These are phyloP conservation scores for Suricata suricatta DNA, from an alignment of 2,113 vertebrate species.

Conservation along the genomic window DNA sequence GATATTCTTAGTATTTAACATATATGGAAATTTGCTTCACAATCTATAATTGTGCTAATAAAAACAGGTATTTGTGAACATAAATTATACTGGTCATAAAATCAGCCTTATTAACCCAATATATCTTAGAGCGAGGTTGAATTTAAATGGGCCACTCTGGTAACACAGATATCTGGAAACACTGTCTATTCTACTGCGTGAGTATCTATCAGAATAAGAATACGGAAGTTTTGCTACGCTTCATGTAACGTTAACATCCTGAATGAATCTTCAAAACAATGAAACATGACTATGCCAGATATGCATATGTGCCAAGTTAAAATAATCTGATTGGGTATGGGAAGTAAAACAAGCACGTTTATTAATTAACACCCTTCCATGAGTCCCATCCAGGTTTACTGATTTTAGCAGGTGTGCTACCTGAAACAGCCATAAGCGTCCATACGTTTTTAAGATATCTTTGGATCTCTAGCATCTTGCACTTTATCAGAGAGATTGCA, in stretches of 20 bases:
- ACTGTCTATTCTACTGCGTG: not conserved
- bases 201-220: not conserved
- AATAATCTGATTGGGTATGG: not conserved
- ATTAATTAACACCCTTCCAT: not conserved
- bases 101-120: constrained; percentile 72
- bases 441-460: not conserved
- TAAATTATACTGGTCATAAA: constrained; percentile 70
- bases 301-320: not conserved
- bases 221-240: not conserved
- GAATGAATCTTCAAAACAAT: not conserved
- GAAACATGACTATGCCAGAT: not conserved
- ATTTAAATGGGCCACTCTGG: constrained; percentile 46
- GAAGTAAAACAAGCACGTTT: not conserved
- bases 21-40: constrained; percentile 77
- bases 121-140: constrained; percentile 34
- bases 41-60: constrained; percentile 74
- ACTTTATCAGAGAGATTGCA: not conserved
- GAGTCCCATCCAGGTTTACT: not conserved
- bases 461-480: not conserved
- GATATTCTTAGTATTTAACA: constrained; percentile 66
- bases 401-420: not conserved
- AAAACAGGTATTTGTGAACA: constrained; percentile 61
- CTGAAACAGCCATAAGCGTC: not conserved
- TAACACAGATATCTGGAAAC: not conserved
- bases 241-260: constrained; percentile 8